Evolutionary conservation across 2,113 vertebrate species (phyloP).

Genomic region (Syngnathoides biaculeatus): DNA sequence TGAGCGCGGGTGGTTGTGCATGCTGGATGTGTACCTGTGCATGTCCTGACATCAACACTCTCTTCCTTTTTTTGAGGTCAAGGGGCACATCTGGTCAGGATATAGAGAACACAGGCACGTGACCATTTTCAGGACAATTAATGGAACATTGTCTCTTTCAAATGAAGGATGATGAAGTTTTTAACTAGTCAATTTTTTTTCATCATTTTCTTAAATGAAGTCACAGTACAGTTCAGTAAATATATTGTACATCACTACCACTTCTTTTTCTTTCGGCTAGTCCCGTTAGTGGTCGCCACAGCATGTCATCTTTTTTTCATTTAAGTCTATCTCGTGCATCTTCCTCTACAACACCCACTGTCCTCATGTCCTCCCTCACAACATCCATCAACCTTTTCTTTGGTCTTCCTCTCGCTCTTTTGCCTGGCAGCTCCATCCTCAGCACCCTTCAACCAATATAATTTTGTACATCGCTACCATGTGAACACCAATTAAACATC

Average conservation of each 20-base stretch:
- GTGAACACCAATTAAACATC: neutral
- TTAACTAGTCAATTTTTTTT: neutral
- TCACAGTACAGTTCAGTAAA: neutral
- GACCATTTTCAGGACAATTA: neutral
- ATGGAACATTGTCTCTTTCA: neutral
- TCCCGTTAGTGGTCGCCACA: too few species aligned
- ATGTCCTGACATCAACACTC: constrained; percentile 4
- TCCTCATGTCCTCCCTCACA: too few species aligned
- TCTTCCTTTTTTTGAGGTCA: constrained; percentile 19
- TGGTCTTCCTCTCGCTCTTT: too few species aligned
- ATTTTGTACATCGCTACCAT: neutral
- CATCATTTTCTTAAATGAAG: neutral
- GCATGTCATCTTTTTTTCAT: too few species aligned
- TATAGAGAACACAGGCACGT: constrained; percentile 1
- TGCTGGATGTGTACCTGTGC: neutral
- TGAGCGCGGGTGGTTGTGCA: neutral
- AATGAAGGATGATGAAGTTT: neutral
- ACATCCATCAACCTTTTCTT: too few species aligned
- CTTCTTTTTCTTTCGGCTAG: too few species aligned
- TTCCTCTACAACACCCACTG: too few species aligned
- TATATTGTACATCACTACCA: neutral
- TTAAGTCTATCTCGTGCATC: too few species aligned
- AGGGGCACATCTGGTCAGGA: constrained; percentile 23
- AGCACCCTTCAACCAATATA: too few species aligned
- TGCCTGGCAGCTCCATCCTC: too few species aligned